phyloP scores from a whole-genome alignment of 2,888 invertebrate species.

The Notodonta ziczac region DNA sequence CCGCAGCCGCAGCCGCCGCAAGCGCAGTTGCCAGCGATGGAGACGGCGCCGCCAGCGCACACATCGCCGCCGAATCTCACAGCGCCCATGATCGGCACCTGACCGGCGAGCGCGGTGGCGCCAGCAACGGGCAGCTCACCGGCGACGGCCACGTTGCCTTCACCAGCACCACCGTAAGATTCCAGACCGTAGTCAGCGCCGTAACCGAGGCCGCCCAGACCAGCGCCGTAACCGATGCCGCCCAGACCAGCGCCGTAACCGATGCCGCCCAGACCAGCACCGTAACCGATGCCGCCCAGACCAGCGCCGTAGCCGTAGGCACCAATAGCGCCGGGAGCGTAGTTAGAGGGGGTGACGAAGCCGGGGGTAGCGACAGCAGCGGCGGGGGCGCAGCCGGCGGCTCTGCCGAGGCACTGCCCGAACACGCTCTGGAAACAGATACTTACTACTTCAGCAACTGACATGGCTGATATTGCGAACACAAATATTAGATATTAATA shows the following conservation, averaged over 20 bases:
- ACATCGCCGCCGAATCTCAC: conserved; percentile 42
- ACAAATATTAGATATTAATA: no score
- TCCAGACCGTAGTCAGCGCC: not conserved
- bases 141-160: conserved; percentile 28
- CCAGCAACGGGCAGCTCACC: conserved; percentile 34
- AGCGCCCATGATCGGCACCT: conserved; percentile 36
- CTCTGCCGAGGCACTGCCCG: conserved; percentile 33
- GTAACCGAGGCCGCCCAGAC: conserved; percentile 7
- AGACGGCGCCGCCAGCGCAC: conserved; percentile 44
- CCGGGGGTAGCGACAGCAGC: conserved; percentile 6
- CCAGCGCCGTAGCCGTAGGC: conserved; percentile 14
- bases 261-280: conserved; percentile 23
- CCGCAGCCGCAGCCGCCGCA: conserved; percentile 27
- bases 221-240: conserved; percentile 12
- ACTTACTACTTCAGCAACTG: no score
- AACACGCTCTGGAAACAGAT: conserved; percentile 19
- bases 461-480: no score
- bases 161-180: not conserved
- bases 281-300: conserved; percentile 1
- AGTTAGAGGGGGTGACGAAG: conserved; percentile 12
- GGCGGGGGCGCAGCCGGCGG: conserved; percentile 6
- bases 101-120: conserved; percentile 30
- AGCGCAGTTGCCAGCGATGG: conserved; percentile 43
- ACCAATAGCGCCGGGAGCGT: conserved; percentile 19
- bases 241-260: conserved; percentile 20